These are phyloP conservation scores for Drosophila mojavensis DNA, from an alignment of 1,140 invertebrate species.

Conservation along the genomic window DNA sequence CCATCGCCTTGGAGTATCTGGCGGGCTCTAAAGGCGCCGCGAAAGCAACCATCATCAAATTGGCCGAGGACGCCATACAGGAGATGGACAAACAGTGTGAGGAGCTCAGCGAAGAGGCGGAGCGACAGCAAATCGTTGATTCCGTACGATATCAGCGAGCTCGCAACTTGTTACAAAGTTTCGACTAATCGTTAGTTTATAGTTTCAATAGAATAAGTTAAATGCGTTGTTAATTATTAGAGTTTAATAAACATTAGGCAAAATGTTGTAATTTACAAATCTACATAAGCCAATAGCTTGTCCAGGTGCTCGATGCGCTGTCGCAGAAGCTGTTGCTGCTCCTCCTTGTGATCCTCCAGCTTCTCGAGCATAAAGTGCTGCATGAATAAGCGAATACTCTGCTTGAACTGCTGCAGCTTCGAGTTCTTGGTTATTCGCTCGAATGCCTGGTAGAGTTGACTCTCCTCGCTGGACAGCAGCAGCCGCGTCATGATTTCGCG, in stretches of 20 bases:
- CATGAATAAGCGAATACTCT: slow-evolving; percentile 90
- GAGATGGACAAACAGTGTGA: slow-evolving; percentile 86
- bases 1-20: slow-evolving; percentile 89
- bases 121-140: slow-evolving; percentile 72
- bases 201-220: slow-evolving; percentile 13
- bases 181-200: slow-evolving; percentile 50
- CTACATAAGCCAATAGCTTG: slow-evolving; percentile 84
- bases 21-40: slow-evolving; percentile 88
- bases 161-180: slow-evolving; percentile 85
- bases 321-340: slow-evolving; percentile 84
- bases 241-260: slow-evolving; percentile 19
- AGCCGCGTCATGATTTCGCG: slow-evolving; percentile 88
- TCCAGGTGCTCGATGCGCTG: slow-evolving; percentile 85
- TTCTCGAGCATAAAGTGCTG: slow-evolving; percentile 88
- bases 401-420: slow-evolving; percentile 88
- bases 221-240: slow-evolving; percentile 55
- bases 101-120: slow-evolving; percentile 66
- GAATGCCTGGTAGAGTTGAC: slow-evolving; percentile 84
- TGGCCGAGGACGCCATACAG: slow-evolving; percentile 88
- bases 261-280: slow-evolving; percentile 53
- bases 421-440: slow-evolving; percentile 86
- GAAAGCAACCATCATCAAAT: slow-evolving; percentile 86
- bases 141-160: slow-evolving; percentile 85
- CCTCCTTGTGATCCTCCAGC: slow-evolving; percentile 82
- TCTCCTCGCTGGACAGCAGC: slow-evolving; percentile 85